phyloP scores from a whole-genome alignment of 2,113 vertebrate species.

The Hippocampus mohnikei region DNA sequence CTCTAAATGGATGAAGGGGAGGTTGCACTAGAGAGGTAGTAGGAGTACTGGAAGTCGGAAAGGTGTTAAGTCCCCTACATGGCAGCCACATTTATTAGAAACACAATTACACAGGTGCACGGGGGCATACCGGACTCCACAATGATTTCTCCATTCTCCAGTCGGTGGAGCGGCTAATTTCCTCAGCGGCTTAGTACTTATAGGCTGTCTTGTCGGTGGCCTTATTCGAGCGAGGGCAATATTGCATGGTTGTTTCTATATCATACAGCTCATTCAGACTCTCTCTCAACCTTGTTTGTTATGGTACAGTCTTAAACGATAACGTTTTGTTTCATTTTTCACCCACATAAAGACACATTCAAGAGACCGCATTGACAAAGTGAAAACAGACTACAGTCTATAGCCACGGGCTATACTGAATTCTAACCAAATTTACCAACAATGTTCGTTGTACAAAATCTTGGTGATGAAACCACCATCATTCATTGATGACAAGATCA shows the following conservation, averaged over 20 bases:
- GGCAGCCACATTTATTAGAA: conserved; percentile 63
- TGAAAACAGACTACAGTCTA: neutral
- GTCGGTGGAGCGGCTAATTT: conserved; percentile 70
- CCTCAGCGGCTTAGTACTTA: conserved; percentile 64
- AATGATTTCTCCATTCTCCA: conserved; percentile 71
- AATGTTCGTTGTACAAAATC: neutral
- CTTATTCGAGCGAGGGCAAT: conserved; percentile 29
- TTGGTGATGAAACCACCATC: too few relatives aligned
- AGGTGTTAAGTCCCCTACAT: conserved; percentile 45
- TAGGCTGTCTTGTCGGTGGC: conserved; percentile 49
- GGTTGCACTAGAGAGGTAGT: conserved; percentile 22
- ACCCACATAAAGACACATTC: neutral
- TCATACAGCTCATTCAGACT: conserved; percentile 26
- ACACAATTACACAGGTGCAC: conserved; percentile 69
- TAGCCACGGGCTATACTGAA: neutral
- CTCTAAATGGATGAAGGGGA: conserved; percentile 18
- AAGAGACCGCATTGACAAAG: neutral
- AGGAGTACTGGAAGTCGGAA: conserved; percentile 23
- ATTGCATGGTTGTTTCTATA: conserved; percentile 48
- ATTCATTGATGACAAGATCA: too few relatives aligned
- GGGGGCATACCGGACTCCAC: conserved; percentile 57
- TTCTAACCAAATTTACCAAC: neutral
- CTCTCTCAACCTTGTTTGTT: neutral
- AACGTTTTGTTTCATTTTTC: neutral
- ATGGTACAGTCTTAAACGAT: neutral